A percentile compares a stretch with the other conserved stretches of the same genome.
Evolutionary conservation across 2,888 invertebrate species (phyloP).

Genomic region (Abrostola triplasia): DNA sequence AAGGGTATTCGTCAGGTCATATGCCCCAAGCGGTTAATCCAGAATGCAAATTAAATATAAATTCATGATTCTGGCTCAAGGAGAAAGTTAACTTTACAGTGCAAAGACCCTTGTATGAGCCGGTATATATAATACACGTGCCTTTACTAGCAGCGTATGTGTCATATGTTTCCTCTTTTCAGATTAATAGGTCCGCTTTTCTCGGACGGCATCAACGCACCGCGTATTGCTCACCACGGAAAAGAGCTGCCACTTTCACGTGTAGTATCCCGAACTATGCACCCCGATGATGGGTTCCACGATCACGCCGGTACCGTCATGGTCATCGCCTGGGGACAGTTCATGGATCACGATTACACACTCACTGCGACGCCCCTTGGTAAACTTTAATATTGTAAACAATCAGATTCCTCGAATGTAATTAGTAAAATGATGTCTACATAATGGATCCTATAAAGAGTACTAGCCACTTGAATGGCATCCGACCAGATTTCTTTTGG

Average conservation of each 20-base stretch:
- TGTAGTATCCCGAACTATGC: constrained; percentile 96
- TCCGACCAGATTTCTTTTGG: too few species aligned
- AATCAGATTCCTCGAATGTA: neutral
- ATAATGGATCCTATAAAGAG: too few species aligned
- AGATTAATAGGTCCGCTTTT: constrained; percentile 94
- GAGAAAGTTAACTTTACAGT: constrained; percentile 41
- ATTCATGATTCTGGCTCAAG: constrained; percentile 25
- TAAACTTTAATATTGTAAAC: constrained; percentile 72
- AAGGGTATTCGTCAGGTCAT: too few species aligned
- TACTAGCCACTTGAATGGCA: too few species aligned
- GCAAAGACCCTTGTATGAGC: constrained; percentile 31
- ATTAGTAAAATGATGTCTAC: neutral
- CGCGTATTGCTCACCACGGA: constrained; percentile 93
- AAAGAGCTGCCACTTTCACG: constrained; percentile 93
- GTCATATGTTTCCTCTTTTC: constrained; percentile 45
- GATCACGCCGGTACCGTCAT: constrained; percentile 98
- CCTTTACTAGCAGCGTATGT: constrained; percentile 19
- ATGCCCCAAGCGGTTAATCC: constrained; percentile 4
- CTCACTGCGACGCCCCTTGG: constrained; percentile 96
- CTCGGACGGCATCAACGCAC: constrained; percentile 95
- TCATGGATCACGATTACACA: constrained; percentile 98
- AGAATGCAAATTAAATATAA: constrained; percentile 35
- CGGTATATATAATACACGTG: constrained; percentile 26
- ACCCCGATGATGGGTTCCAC: constrained; percentile 97
- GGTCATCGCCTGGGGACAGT: constrained; percentile 98